Evolutionary conservation across 2,797 vertebrate genomes (phyloP), one percentile per base, ranked within the genome.

Genomic region (Alcedo atthis): DNA sequence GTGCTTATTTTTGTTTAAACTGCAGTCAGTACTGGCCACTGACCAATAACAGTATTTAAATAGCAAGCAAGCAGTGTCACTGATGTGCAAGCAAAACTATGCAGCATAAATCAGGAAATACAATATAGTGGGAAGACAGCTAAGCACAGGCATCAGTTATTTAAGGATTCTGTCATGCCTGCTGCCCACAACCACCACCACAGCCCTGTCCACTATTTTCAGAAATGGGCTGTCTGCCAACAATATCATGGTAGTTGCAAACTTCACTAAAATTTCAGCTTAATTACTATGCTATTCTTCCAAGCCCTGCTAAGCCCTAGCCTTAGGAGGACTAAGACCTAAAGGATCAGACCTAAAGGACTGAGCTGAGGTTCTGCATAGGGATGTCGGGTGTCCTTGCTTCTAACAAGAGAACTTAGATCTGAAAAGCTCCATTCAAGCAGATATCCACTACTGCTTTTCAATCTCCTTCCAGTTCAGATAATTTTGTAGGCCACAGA

Each of bases 141-240:
- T 67, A 53, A 70, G 75, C 61, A 45, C 15, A 46, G 32, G 33
- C 25, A 63, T 45, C 45, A 67, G 68, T 85, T 87, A 83, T 91
- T 90, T 73, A 81, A 70, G 66, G 85, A 86, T 86, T 58, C 81
- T 67, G 75, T 62, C 37, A 1, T 55, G 79, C 76, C 45, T 89
- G 67, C 81, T 92, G 70, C 83, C 86, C 80, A 69, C 88, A 96
- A 54, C 74, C 88, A 82, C 61, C 88, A 82, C 66, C 84, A 28
- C 77, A 63, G 88, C 46, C 9, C 5, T 20, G 0, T 53, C 28
- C 64, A 7, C 75, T 57, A 49, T 81, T 88, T 79, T 37, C 86
- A 92, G 81, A 79, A 80, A 74, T 3, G 16, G 86, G 61, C 32
- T 69, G 9, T 59, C 40, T 55, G 35, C 53, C 88, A 73, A 14